Evolutionary conservation across 2,797 vertebrate genomes (phyloP).

Genomic region (Onychomys leucogaster): DNA sequence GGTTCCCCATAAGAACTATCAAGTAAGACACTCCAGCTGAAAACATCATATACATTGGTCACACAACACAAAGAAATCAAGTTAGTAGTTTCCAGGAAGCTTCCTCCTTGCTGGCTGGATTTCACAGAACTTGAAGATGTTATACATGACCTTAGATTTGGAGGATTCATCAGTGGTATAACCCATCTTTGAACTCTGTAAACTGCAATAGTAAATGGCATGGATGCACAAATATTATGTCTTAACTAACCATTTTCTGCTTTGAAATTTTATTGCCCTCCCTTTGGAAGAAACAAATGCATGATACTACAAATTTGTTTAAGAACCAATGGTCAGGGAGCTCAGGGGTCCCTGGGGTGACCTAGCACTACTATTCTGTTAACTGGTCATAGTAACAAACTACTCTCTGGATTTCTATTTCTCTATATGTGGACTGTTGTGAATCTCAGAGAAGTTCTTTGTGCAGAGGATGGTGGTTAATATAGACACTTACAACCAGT

Average conservation of each 20-base stretch:
- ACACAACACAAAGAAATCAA: not conserved
- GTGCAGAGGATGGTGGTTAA: not conserved
- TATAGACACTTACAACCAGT: not conserved
- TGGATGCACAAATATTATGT: not conserved
- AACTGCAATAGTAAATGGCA: not conserved
- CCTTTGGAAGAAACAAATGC: not conserved
- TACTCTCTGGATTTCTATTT: not conserved
- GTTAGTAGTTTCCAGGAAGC: not conserved
- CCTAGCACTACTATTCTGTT: not conserved
- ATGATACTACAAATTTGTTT: not conserved
- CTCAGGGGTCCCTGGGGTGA: not conserved
- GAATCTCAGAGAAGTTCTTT: not conserved
- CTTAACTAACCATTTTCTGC: not conserved
- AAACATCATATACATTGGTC: not conserved
- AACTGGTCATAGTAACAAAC: not conserved
- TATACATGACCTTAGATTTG: not conserved
- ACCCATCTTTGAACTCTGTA: not conserved
- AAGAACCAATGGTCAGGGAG: not conserved
- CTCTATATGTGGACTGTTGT: not conserved
- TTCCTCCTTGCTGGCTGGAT: not conserved
- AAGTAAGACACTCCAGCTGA: not conserved
- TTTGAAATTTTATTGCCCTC: not conserved
- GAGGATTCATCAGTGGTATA: not conserved
- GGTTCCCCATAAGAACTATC: not conserved
- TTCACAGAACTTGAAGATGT: not conserved